Evolutionary conservation across 2,797 vertebrate species (phyloP).

Genomic region (Enteromius paludinosus): DNA sequence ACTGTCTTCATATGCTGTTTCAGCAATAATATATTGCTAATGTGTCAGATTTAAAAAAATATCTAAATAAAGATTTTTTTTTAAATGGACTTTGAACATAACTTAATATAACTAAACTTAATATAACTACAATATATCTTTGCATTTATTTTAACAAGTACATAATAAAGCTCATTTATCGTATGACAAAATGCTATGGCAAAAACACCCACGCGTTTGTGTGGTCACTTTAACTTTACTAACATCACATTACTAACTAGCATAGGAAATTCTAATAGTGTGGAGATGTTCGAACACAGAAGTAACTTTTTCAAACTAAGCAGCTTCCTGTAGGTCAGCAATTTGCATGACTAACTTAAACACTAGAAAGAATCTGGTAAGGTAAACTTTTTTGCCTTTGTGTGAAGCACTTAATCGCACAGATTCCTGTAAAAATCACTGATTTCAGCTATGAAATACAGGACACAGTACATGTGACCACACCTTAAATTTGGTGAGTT

Average conservation of each 20-base stretch:
- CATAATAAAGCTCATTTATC: neutral
- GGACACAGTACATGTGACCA: neutral
- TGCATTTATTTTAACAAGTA: neutral
- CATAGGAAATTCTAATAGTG: neutral
- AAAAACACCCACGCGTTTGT: neutral
- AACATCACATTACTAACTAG: neutral
- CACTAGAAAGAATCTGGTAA: neutral
- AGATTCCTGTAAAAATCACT: neutral
- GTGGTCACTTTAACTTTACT: neutral
- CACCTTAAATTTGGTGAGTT: constrained; percentile 7
- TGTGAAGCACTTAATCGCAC: neutral
- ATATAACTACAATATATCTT: neutral
- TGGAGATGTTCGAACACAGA: neutral
- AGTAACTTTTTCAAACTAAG: neutral
- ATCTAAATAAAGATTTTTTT: too few species aligned
- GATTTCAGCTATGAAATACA: neutral
- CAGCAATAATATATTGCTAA: neutral
- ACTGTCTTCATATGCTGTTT: neutral
- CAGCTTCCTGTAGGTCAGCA: neutral
- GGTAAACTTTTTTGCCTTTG: neutral
- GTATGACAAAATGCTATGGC: neutral
- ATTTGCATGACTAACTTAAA: neutral
- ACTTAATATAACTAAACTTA: neutral
- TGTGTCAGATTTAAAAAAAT: neutral
- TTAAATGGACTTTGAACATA: neutral